A percentile compares a stretch with the other conserved stretches of the same genome.
These are phyloP conservation scores for Chouioia cunea DNA, from an alignment of 2,888 invertebrate species.

Conservation along the genomic window DNA sequence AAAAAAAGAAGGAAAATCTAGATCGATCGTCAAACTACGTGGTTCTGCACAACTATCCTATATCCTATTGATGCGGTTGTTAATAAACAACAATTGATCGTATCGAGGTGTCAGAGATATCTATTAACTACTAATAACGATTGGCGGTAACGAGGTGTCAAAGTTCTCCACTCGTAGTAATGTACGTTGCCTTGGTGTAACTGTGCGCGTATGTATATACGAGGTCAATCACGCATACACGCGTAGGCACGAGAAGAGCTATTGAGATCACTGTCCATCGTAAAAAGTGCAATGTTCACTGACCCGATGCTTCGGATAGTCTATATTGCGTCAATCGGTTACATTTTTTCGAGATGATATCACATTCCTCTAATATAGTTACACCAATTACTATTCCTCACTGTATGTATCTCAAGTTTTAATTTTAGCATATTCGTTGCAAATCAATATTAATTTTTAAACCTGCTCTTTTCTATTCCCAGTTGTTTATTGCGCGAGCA, in stretches of 20 bases:
- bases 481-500: no score
- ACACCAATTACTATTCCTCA: no score
- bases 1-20: not conserved
- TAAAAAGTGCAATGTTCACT: not conserved
- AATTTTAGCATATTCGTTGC: no score
- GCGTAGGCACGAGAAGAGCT: constrained; percentile 2
- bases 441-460: no score
- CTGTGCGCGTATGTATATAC: not conserved
- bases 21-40: not conserved
- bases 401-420: no score
- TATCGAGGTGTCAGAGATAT: constrained; percentile 26
- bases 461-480: no score
- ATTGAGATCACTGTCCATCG: not conserved
- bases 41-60: not conserved
- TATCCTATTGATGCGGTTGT: not conserved
- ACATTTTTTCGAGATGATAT: no score
- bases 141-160: constrained; percentile 23
- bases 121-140: constrained; percentile 17
- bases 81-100: constrained; percentile 12
- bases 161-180: constrained; percentile 16
- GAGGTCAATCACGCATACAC: not conserved
- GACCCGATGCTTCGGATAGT: not conserved
- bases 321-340: no score
- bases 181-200: not conserved
- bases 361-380: no score